Conservation (phyloP, 2,113 vertebrate species). For the Oncorhynchus keta region DNA sequence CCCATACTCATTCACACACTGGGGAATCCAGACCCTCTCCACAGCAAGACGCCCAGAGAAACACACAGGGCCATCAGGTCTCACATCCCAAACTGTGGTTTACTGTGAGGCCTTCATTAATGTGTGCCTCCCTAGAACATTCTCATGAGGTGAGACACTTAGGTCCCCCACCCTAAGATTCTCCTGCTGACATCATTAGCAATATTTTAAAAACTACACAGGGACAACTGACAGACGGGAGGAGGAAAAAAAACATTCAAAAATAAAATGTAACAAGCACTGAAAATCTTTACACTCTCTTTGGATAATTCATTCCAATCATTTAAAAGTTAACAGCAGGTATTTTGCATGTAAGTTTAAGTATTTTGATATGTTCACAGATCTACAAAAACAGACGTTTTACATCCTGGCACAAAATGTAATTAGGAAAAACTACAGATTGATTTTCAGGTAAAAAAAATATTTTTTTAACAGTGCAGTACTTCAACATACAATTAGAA, state of each 20-base stretch:
- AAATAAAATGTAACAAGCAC: slow-evolving; percentile 10
- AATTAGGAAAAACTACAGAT: slow-evolving; percentile 22
- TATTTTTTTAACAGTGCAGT: slow-evolving; percentile 12
- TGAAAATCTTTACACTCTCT: background rate
- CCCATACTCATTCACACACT: slow-evolving; percentile 10
- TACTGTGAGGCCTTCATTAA: slow-evolving; percentile 90
- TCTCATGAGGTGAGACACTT: slow-evolving; percentile 29
- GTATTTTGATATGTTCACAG: background rate
- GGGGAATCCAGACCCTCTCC: slow-evolving; percentile 57
- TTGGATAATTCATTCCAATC: background rate
- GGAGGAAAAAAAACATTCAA: background rate
- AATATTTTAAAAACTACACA: slow-evolving; percentile 43
- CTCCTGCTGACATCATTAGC: slow-evolving; percentile 21
- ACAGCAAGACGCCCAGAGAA: slow-evolving; percentile 61
- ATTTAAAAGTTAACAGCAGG: background rate
- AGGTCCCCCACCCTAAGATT: slow-evolving; percentile 24
- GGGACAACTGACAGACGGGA: slow-evolving; percentile 30
- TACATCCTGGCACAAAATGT: slow-evolving; percentile 13
- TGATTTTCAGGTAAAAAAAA: slow-evolving; percentile 39
- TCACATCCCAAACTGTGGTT: slow-evolving; percentile 86
- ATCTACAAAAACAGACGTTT: background rate
- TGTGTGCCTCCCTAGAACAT: slow-evolving; percentile 64
- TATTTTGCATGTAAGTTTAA: too few species aligned
- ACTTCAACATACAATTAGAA: slow-evolving; percentile 3
- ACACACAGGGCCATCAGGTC: slow-evolving; percentile 82